Base-by-base conservation (phyloP, 1,140 invertebrate genomes). In the Zaprionus camerounensis region DNA sequence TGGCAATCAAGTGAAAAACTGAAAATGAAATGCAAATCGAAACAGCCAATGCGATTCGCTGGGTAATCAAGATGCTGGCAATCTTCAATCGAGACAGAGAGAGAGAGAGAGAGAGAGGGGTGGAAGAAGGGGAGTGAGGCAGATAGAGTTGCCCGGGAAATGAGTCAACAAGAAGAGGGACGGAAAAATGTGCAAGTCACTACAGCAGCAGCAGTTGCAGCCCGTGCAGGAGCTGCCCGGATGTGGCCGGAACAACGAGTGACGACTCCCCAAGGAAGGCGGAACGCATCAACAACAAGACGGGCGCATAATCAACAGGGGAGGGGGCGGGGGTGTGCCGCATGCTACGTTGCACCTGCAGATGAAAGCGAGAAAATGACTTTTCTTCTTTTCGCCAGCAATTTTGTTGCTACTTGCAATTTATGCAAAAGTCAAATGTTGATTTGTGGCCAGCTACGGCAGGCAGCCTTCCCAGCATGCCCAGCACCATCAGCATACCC, bases 361-460 rank as follows among this genome's bases (percentile, higher is more conserved):
- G 74, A 75, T 80, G 84, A 87, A 87, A 87, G 83, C 84, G 78
- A 84, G 84, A 87, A 87, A 87, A 87, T 87, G 73, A 87, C 74
- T 87, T 83, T 87, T 83, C 83, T 80, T 80, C 72, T 74, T 70
- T 76, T 76, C 72, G n/a, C 31, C 66, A 74, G 84, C 78, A 88
- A 83, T 87, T 88, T 87, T 84, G 85, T 88, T 87, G 78, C 83
- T 83, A 56, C 84, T 90, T 84, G 85, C 85, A 88, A 88, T 88
- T 88, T 88, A 88, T 86, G 85, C 85, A 91, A 80, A 88, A 88
- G 85, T 88, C 85, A 91, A 88, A 91, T 91, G 82, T 88, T 88
- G 85, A 88, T 88, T 88, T 88, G 85, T 88, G 76, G 78, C 68
- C 77, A 63, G 65, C 59, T 46, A 69, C 69, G 51, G 51, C 53